Base-by-base conservation (phyloP, 2,113 vertebrate species). In the Talpa occidentalis region DNA sequence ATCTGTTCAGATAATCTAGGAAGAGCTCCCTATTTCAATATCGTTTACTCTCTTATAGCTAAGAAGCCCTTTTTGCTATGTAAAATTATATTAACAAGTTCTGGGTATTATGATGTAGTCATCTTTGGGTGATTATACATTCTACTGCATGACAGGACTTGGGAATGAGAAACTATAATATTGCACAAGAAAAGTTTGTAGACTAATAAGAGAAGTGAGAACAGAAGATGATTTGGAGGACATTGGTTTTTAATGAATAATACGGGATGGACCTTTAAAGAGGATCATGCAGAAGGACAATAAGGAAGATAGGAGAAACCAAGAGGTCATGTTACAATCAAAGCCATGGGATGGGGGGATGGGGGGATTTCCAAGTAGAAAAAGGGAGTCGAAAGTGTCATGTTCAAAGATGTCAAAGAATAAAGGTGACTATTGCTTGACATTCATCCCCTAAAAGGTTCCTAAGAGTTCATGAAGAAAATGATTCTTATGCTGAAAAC, bases 121-220 rank as follows among this genome's bases (percentile, higher is more conserved):
- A 44, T 52, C 7, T 73, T 73, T 32, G 21, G 30, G 60, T 26
- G 10, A 9, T 42, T 82, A 42, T 59, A 86, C n/a, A 86, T 22
- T 3, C 28, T 56, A 52, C 5, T 11, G n/a, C 2, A 60, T 32
- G 1, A 74, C 3, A 2, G 2, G 5, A n/a, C 19, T 3, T 40
- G 32, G 93, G 59, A 72, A 5, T 24, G 2, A 37, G 44, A 49
- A 37, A 52, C 15, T 44, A 19, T 69, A 24, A 42, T 26, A 28
- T 60, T 10, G 40, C 5, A 79, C 32, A 76, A 59, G 44, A 5
- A 74, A 14, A 19, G 3, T 32, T 0, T 22, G 2, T 32, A 40
- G 5, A 77, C 26, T 12, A 28, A 42, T n/a, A 66, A 84, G 14
- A 42, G 30, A 66, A 84, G 14, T 83, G 14, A 44, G 24, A 22